Percentiles rank a stretch among this genome's conserved stretches.
phyloP scores from a whole-genome alignment of 2,113 vertebrate species.

The Bombycilla garrulus region DNA sequence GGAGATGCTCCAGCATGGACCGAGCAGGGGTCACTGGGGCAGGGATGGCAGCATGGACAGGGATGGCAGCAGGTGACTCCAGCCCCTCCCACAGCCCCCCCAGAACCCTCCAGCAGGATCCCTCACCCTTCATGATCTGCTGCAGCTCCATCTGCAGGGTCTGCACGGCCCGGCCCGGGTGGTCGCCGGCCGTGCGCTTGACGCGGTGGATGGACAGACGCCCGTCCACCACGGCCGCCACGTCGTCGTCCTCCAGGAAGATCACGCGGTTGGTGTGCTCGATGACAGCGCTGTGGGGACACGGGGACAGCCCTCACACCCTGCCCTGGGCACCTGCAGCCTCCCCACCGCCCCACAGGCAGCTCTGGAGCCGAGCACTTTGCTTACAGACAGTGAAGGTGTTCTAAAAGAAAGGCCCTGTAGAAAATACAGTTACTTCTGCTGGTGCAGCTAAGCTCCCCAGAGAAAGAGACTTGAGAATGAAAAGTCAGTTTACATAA shows the following conservation, averaged over 20 bases:
- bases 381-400: no score
- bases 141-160: slow-evolving; percentile 98
- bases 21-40: background rate
- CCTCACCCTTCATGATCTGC: slow-evolving; percentile 97
- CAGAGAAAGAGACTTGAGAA: no score
- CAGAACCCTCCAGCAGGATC: background rate
- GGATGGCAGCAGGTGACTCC: background rate
- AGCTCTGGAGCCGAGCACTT: no score
- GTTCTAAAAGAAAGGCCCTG: no score
- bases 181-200: slow-evolving; percentile 88
- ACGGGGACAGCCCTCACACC: background rate
- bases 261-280: slow-evolving; percentile 97
- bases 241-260: slow-evolving; percentile 96
- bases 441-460: no score
- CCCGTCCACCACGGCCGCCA: slow-evolving; percentile 89
- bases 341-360: no score
- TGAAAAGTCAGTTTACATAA: no score
- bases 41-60: background rate
- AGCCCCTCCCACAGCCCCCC: background rate
- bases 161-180: slow-evolving; percentile 91
- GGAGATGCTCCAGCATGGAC: accelerated
- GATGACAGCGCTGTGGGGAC: slow-evolving; percentile 85
- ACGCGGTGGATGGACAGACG: slow-evolving; percentile 96
- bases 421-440: no score
- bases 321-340: background rate